phyloP scores from a whole-genome alignment of 2,113 vertebrate species.

The Syrmaticus mikado region DNA sequence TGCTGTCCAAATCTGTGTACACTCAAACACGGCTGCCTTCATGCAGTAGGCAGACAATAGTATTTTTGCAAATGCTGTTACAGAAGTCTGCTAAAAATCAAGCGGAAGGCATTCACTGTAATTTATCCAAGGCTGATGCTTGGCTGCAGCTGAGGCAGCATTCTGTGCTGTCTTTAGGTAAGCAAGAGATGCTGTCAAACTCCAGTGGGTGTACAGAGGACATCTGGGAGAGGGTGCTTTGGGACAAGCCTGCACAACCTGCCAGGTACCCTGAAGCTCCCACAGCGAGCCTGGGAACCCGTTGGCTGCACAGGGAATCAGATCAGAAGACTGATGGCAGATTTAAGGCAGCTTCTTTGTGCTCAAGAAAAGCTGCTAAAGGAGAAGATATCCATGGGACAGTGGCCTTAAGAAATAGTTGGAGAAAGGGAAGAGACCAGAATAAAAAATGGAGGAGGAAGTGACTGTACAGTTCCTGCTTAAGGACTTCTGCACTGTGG shows the following conservation, averaged over 20 bases:
- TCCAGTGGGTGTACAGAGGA: background rate
- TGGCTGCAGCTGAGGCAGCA: background rate
- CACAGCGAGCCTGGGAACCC: background rate
- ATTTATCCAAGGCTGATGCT: conserved; percentile 12
- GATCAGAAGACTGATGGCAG: background rate
- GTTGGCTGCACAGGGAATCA: background rate
- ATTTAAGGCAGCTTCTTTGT: background rate
- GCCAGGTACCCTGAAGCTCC: conserved; percentile 1
- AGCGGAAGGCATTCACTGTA: conserved; percentile 11
- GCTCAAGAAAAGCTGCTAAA: background rate
- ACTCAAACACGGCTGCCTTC: background rate
- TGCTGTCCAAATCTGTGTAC: background rate
- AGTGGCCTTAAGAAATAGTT: background rate
- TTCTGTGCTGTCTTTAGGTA: background rate
- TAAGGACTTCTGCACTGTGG: background rate
- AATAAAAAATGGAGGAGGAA: conserved; percentile 16
- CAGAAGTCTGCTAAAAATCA: background rate
- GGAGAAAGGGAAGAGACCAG: conserved; percentile 30
- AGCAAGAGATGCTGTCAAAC: background rate
- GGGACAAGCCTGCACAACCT: conserved; percentile 14
- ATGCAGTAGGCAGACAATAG: background rate
- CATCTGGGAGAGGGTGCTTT: background rate
- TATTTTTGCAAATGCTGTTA: conserved; percentile 13
- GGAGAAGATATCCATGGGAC: background rate
- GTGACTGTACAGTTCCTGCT: background rate